Evolutionary conservation across 2,888 invertebrate genomes (phyloP).

Genomic region (Seira ritae): DNA sequence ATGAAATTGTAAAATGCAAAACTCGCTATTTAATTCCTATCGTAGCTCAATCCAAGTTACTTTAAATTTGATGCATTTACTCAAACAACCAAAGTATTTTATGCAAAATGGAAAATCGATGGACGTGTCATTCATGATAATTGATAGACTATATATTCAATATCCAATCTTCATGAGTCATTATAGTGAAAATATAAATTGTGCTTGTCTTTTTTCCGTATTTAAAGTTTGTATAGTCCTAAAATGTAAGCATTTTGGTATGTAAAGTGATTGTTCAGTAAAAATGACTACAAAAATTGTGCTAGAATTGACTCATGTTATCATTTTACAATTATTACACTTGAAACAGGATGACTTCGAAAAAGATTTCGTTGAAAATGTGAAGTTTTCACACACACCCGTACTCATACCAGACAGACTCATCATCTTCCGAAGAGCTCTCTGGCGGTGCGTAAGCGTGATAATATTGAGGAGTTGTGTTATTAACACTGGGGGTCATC

Average conservation of each 20-base stretch:
- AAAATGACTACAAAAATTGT: constrained; percentile 25
- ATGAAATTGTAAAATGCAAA: too few relatives aligned
- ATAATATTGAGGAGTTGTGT: constrained; percentile 46
- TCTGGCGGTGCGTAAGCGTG: constrained; percentile 52
- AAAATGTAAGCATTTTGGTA: constrained; percentile 31
- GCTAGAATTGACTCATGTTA: constrained; percentile 32
- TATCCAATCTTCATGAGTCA: too few relatives aligned
- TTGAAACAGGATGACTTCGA: constrained; percentile 16
- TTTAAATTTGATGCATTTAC: too few relatives aligned
- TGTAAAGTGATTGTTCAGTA: constrained; percentile 42
- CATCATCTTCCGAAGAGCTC: constrained; percentile 72
- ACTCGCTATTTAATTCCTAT: too few relatives aligned
- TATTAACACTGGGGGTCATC: constrained; percentile 18
- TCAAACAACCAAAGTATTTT: too few relatives aligned
- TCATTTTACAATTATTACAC: constrained; percentile 2
- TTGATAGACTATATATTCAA: too few relatives aligned
- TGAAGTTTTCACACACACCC: constrained; percentile 68
- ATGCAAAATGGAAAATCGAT: too few relatives aligned
- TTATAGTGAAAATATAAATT: too few relatives aligned
- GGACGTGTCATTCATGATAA: too few relatives aligned
- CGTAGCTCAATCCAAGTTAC: too few relatives aligned
- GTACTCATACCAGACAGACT: constrained; percentile 72
- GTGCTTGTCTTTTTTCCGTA: neutral
- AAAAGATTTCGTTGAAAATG: neutral
- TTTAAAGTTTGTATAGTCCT: constrained; percentile 19